Conservation (phyloP, 2,113 vertebrate genomes). For the Dascyllus trimaculatus region DNA sequence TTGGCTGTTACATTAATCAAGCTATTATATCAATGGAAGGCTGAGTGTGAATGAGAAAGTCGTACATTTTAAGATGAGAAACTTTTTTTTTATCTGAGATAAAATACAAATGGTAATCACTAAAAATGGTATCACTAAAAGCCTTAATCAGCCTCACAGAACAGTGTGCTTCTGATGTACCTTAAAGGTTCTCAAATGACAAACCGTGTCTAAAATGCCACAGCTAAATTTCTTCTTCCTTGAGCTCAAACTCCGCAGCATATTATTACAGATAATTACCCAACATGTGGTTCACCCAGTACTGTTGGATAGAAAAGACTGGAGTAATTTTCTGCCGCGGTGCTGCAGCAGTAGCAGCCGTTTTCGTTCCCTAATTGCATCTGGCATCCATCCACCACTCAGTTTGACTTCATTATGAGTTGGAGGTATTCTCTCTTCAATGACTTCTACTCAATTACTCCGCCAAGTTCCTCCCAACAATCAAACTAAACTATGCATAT, state of each 20-base stretch:
- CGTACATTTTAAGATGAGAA: neutral
- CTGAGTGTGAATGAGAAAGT: neutral
- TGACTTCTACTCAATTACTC: constrained; percentile 80
- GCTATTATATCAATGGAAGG: neutral
- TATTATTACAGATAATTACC: constrained; percentile 72
- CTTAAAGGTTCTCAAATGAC: constrained; percentile 36
- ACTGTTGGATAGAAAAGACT: constrained; percentile 64
- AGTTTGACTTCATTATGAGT: constrained; percentile 80
- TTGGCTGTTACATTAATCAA: neutral
- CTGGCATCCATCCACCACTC: constrained; percentile 80
- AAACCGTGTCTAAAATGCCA: constrained; percentile 38
- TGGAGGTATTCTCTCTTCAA: constrained; percentile 79
- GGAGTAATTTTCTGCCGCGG: constrained; percentile 72
- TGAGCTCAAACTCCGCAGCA: constrained; percentile 53
- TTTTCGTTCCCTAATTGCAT: constrained; percentile 79
- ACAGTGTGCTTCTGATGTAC: constrained; percentile 5
- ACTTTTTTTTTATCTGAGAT: neutral
- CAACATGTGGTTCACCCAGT: constrained; percentile 68
- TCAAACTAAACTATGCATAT: constrained; percentile 73
- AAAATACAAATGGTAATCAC: constrained; percentile 17
- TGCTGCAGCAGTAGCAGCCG: constrained; percentile 71
- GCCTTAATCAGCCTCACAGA: constrained; percentile 2
- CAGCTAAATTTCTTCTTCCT: constrained; percentile 36
- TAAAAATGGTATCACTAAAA: neutral
- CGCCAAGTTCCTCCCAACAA: constrained; percentile 69